These are phyloP conservation scores for Antechinus stuartii DNA, from an alignment of 2,113 vertebrate species.

Conservation along the genomic window DNA sequence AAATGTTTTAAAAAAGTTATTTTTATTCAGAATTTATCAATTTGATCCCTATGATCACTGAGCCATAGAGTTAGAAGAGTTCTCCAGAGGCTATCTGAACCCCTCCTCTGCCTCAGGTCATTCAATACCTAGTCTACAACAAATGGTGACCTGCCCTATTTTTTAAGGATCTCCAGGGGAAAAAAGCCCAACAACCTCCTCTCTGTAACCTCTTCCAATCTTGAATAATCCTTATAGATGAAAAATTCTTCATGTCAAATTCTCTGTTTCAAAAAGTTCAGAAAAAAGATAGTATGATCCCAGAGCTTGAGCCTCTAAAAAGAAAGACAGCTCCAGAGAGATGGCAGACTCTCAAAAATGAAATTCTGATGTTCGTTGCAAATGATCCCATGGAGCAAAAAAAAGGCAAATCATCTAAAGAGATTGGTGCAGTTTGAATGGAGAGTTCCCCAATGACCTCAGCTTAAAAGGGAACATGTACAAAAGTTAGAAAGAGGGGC, in stretches of 20 bases:
- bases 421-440: background rate
- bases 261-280: background rate
- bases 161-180: background rate
- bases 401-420: background rate
- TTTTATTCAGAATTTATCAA: conserved; percentile 41
- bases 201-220: background rate
- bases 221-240: background rate
- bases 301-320: background rate
- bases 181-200: background rate
- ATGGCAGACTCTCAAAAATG: background rate
- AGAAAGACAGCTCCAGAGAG: background rate
- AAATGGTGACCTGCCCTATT: background rate
- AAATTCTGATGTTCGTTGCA: background rate
- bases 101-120: background rate
- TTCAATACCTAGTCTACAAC: background rate
- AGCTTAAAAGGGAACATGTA: background rate
- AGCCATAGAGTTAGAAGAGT: conserved; percentile 10
- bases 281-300: background rate
- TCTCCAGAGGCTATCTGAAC: background rate
- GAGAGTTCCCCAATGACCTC: background rate
- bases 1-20: background rate
- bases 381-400: background rate
- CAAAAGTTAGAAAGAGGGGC: background rate
- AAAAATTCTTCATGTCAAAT: background rate
- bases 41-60: conserved; percentile 16